phyloP scores from a whole-genome alignment of 2,888 invertebrate species.

The Amphipoea oculea region DNA sequence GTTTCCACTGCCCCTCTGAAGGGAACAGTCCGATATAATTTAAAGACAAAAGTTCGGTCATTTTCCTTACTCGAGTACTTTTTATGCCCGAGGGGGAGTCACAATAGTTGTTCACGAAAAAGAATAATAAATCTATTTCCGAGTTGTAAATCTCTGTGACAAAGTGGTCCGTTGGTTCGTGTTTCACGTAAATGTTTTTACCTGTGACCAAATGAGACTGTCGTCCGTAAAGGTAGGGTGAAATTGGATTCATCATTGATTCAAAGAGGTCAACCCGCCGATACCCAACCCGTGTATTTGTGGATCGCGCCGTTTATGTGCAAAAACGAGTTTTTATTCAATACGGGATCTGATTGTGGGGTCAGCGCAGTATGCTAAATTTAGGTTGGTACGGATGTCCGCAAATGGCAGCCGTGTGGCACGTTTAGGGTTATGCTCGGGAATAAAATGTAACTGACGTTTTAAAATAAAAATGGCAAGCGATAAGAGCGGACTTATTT shows the following conservation, averaged over 20 bases:
- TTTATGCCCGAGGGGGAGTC: conserved; percentile 60
- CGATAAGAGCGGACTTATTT: conserved; percentile 39
- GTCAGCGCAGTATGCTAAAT: conserved; percentile 60
- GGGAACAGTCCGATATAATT: conserved; percentile 62
- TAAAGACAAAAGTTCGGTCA: conserved; percentile 68
- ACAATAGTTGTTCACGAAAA: conserved; percentile 68
- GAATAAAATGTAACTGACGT: conserved; percentile 54
- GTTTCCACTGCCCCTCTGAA: conserved; percentile 36
- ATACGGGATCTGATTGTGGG: conserved; percentile 64
- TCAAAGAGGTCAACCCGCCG: conserved; percentile 82
- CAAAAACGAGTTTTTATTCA: conserved; percentile 70
- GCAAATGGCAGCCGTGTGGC: conserved; percentile 49
- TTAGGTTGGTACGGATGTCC: conserved; percentile 48
- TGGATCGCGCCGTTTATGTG: conserved; percentile 72
- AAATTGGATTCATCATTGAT: conserved; percentile 86
- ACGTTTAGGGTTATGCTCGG: conserved; percentile 52
- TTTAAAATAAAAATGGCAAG: conserved; percentile 52
- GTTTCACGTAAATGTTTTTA: conserved; percentile 78
- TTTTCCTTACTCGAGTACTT: conserved; percentile 65
- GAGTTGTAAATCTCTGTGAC: conserved; percentile 72
- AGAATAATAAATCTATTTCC: conserved; percentile 70
- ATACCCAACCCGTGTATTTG: conserved; percentile 71
- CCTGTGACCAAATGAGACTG: conserved; percentile 77
- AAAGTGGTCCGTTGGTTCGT: conserved; percentile 72
- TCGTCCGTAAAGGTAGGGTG: conserved; percentile 72